Base-by-base conservation (phyloP, 2,888 invertebrate species). In the Hipparchia sbordonii region DNA sequence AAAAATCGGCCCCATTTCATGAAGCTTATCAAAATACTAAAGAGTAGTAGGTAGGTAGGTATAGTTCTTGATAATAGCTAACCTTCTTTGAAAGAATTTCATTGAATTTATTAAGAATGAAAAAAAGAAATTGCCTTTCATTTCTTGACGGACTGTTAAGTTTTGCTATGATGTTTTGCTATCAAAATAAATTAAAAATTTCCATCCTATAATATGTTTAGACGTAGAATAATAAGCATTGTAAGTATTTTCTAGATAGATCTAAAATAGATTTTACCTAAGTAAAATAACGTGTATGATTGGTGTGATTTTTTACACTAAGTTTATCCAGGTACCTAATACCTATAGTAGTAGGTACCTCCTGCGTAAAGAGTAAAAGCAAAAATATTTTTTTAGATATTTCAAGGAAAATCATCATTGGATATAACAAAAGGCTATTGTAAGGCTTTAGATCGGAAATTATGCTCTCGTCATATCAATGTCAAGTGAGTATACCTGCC, bases 151-250 rank as follows among this genome's bases (percentile, higher is more conserved):
- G 77, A 78, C 77, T 78, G 76, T 67, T 45, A 71, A 70, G 52
- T 72, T 78, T 77, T 79, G 71, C 60, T 74, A 74, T 77, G 75
- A 76, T 56, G 46, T 54, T 69, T 69, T 71, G 46, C 60, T 52
- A 71, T 65, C 63, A 70, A 66, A 56, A 13, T 65, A 63, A 74
- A 66, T 68, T 57, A 39, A 51, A 77, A 78, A 78, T 76, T 79
- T 78, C 78, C 77, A 76, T 48, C 67, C 71, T 71, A 59, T 74
- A 72, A 78, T 71, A 90, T 90, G 90, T 82, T 87, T 71, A 86
- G 82, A 76, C 81, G 85, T 76, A 82, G 80, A 73, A 77, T 83
- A 70, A 74, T 82, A 72, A 80, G 79, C 76, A 75, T 82, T 73
- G 89, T 89, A 78, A 87, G 89, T 87, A 67, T n/a, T 54, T 62